Evolutionary conservation across 2,797 vertebrate species (phyloP).

Genomic region (Novumbra hubbsi): DNA sequence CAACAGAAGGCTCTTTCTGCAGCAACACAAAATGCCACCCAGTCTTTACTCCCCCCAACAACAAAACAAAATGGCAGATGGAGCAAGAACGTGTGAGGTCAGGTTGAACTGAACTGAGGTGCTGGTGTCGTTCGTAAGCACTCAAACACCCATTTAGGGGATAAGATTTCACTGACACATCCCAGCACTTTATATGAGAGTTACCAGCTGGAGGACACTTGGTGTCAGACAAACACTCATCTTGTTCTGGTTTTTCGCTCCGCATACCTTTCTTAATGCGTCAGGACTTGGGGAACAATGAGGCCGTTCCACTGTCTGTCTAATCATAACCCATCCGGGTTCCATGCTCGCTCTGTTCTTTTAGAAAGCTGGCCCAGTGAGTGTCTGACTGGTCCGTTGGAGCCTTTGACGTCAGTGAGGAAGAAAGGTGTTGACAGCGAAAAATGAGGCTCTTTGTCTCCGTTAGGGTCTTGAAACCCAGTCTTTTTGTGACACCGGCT

Average conservation of each 20-base stretch:
- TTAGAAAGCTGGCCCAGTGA: too few relatives aligned
- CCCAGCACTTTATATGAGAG: constrained; percentile 12
- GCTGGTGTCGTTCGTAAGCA: neutral
- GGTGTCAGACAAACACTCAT: constrained; percentile 30
- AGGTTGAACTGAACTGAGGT: constrained; percentile 13
- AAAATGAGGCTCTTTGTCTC: constrained; percentile 5
- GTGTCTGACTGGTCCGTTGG: constrained; percentile 18
- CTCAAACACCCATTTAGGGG: constrained; percentile 9
- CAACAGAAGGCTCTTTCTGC: constrained; percentile 53
- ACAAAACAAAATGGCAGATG: constrained; percentile 54
- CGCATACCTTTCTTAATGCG: constrained; percentile 40
- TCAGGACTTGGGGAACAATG: constrained; percentile 46
- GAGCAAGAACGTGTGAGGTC: constrained; percentile 4
- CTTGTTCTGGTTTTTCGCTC: constrained; percentile 43
- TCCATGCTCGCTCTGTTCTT: too few relatives aligned
- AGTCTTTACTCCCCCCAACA: constrained; percentile 22
- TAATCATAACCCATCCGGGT: constrained; percentile 48
- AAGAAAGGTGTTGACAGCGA: neutral
- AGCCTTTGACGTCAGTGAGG: neutral
- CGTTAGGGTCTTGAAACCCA: constrained; percentile 23
- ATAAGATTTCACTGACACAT: neutral
- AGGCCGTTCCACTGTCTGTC: constrained; percentile 35
- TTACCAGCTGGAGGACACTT: neutral
- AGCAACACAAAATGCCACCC: constrained; percentile 58
- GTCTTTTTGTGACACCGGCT: constrained; percentile 57